phyloP scores from a whole-genome alignment of 2,113 vertebrate species.

The Crotalus helleri region DNA sequence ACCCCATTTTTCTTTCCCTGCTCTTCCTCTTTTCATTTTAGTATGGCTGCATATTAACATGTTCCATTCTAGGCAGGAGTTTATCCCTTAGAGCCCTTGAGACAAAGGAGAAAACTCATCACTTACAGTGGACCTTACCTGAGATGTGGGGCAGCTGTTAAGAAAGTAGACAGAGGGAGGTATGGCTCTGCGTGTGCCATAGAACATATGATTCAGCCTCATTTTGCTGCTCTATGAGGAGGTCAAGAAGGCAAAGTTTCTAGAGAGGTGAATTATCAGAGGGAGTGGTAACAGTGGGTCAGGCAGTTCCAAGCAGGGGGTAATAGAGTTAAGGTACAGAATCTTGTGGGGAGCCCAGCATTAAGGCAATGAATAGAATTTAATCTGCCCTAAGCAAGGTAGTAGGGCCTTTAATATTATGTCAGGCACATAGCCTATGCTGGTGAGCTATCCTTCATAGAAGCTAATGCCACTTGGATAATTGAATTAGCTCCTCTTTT shows the following conservation, averaged over 20 bases:
- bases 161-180: neutral
- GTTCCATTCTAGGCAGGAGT: too few species aligned
- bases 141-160: neutral
- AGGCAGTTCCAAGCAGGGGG: slow-evolving; percentile 73
- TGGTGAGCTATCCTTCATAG: slow-evolving; percentile 79
- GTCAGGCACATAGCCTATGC: slow-evolving; percentile 71
- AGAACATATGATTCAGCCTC: slow-evolving; percentile 33
- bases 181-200: neutral
- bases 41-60: neutral
- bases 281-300: slow-evolving; percentile 73
- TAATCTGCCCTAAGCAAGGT: slow-evolving; percentile 87
- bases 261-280: slow-evolving; percentile 81
- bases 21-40: neutral
- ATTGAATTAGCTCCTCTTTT: slow-evolving; percentile 86
- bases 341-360: slow-evolving; percentile 70
- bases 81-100: neutral
- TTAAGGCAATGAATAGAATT: slow-evolving; percentile 84
- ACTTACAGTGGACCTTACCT: neutral
- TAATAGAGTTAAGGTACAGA: slow-evolving; percentile 86
- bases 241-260: slow-evolving; percentile 93
- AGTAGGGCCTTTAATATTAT: slow-evolving; percentile 81
- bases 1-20: neutral
- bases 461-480: slow-evolving; percentile 84
- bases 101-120: neutral
- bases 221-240: slow-evolving; percentile 46